A percentile compares a stretch with the other conserved stretches of the same genome.
phyloP scores from a whole-genome alignment of 2,113 vertebrate species.

The Picathartes gymnocephalus region DNA sequence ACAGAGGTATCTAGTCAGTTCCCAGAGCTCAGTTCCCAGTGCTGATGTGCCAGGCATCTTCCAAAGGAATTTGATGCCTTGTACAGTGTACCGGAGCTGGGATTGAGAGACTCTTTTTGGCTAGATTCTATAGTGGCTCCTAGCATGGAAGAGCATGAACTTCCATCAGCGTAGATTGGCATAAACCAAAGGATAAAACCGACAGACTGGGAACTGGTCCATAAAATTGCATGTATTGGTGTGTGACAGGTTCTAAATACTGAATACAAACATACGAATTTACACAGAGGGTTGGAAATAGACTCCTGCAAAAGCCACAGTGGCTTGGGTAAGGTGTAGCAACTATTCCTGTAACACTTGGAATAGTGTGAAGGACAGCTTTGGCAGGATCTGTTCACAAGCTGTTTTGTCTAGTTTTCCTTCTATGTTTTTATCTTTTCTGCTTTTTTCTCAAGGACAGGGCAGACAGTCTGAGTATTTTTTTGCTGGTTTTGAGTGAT shows the following conservation, averaged over 20 bases:
- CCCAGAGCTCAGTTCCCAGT: background rate
- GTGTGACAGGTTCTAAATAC: background rate
- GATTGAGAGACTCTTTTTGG: background rate
- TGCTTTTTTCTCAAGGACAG: background rate
- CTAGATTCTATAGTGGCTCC: background rate
- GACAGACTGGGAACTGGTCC: background rate
- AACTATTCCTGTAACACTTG: background rate
- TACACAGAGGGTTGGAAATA: background rate
- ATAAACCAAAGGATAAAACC: background rate
- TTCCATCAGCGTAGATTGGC: background rate
- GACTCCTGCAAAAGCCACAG: background rate
- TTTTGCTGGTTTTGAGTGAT: background rate
- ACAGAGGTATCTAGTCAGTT: background rate
- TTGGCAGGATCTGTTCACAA: background rate
- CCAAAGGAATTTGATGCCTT: background rate
- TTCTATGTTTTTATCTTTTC: background rate
- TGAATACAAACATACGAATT: background rate
- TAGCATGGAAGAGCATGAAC: background rate
- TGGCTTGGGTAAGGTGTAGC: background rate
- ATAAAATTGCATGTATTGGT: background rate
- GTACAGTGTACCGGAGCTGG: background rate
- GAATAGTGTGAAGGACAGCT: background rate
- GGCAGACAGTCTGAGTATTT: background rate
- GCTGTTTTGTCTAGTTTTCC: background rate
- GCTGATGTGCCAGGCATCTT: background rate